Base-by-base conservation (phyloP, 2,797 vertebrate genomes). In the Heteromormyrus szaboi region DNA sequence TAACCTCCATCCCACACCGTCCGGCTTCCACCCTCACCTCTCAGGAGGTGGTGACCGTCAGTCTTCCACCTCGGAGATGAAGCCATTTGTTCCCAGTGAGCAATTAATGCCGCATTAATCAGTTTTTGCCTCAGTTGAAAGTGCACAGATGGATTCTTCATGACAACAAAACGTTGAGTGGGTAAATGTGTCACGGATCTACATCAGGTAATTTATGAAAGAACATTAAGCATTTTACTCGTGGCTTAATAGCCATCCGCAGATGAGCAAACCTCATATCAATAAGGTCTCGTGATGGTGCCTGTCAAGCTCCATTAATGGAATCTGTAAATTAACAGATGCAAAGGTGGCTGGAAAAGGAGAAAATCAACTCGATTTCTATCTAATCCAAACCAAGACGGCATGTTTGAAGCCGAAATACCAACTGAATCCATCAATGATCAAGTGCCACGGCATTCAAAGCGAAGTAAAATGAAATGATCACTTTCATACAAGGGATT, bases 171-270 rank as follows among this genome's bases (percentile, higher is more conserved):
- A 92, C 94, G 86, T 54, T 88, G 91, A 85, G 56, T 91, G 92
- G 90, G 90, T 93, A 93, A 92, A 92, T 93, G 91, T 94, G 93
- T 95, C 93, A 93, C 68, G 92, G 92, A 62, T 92, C 92, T 93
- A 95, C 95, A 94, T 95, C 95, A 96, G 94, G 94, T 96, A 96
- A 96, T 96, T 95, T 96, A 96, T 93, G 91, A 90, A 85, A 90
- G 90, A 91, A 94, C 94, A 95, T 96, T 95, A 95, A 94, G 92
- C 90, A 88, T 89, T 94, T 96, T 95, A 96, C 95, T 94, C 92
- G 92, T 91, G 92, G 88, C 92, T 94, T 95, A 95, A 96, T 94
- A 92, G 92, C 91, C 92, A 92, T 87, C 91, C 76, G 89, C 93
- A 92, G 92, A 95, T 93, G 94, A 94, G 93, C 93, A 95, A 95